Percentiles rank a stretch among this genome's conserved stretches.
Evolutionary conservation across 2,113 vertebrate genomes (phyloP).

Genomic region (Paralichthys olivaceus): DNA sequence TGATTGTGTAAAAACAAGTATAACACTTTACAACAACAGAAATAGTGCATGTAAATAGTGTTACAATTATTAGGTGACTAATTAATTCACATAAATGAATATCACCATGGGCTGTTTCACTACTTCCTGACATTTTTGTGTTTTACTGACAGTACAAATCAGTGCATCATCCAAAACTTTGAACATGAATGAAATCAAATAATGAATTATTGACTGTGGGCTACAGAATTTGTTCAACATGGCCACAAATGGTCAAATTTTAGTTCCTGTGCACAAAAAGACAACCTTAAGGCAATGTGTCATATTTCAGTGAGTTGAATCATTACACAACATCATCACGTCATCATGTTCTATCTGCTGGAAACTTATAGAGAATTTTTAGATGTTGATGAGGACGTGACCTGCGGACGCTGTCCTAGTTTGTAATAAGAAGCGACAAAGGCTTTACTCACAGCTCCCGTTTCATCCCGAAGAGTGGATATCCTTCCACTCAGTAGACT

Average conservation of each 20-base stretch:
- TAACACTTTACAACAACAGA: background rate
- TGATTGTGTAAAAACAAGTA: background rate
- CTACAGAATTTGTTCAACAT: background rate
- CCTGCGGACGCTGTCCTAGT: constrained; percentile 20
- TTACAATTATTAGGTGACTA: background rate
- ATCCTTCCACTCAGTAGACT: constrained; percentile 99
- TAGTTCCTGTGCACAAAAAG: background rate
- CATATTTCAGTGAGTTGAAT: constrained; percentile 10
- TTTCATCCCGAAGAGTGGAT: constrained; percentile 98
- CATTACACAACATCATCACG: constrained; percentile 17
- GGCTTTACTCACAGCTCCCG: constrained; percentile 95
- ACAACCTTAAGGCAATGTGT: background rate
- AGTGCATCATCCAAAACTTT: background rate
- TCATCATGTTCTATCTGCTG: background rate
- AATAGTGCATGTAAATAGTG: background rate
- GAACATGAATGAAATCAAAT: background rate
- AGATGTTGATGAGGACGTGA: constrained; percentile 5
- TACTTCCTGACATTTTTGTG: background rate
- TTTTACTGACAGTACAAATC: background rate
- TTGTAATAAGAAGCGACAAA: constrained; percentile 29
- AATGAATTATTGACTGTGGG: background rate
- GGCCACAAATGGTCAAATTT: background rate
- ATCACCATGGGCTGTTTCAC: background rate
- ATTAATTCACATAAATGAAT: background rate
- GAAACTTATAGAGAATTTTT: background rate